Evolutionary conservation across 1,140 invertebrate genomes (phyloP), one percentile per base, ranked within the genome.

Genomic region (Portunus trituberculatus): DNA sequence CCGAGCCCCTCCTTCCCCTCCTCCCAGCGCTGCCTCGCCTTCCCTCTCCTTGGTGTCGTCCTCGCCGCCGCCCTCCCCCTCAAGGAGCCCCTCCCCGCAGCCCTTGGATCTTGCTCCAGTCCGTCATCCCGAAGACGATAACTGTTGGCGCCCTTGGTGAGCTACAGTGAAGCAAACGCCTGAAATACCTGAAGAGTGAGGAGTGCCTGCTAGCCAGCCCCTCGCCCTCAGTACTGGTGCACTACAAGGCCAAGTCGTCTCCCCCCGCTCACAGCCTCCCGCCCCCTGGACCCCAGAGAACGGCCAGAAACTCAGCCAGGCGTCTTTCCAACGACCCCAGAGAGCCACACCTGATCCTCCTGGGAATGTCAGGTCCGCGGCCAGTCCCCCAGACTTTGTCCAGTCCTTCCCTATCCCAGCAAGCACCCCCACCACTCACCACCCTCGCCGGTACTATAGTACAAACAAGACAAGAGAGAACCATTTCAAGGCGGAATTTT

Each of bases 51-150:
- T 91, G 4, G n/a, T 25, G 25, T 92, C 94, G 25, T 95, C 94
- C 12, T 92, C 91, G 45, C 91, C 91, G 10, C 83, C 91, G 7
- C 76, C 76, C 93, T 16, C 92, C 94, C 28, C 94, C 52, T 92
- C 48, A 52, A 84, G 94, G 45, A 95, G 94, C 84, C 94, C 94
- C 29, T 95, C 94, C 16, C 94, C 94, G 14, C 94, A 95, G 94
- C 94, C 94, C 14, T 28, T 95, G 20, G 94, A 95, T 29, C 86
- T 95, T 8, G 94, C 94, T 45, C 94, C 94, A 6, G 48, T 95
- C 52, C 90, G 94, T 14, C 91, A 95, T 14, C 94, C 89, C 8
- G 94, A 95, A 4, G 94, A 95, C 52, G 94, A 95, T n/a, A 46
- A 20, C 82, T 95, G 94, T 29, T 95, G 94, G 90, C 94, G 94